These are phyloP conservation scores for Coelinius sp. DNA, from an alignment of 2,888 invertebrate genomes.

Conservation along the genomic window DNA sequence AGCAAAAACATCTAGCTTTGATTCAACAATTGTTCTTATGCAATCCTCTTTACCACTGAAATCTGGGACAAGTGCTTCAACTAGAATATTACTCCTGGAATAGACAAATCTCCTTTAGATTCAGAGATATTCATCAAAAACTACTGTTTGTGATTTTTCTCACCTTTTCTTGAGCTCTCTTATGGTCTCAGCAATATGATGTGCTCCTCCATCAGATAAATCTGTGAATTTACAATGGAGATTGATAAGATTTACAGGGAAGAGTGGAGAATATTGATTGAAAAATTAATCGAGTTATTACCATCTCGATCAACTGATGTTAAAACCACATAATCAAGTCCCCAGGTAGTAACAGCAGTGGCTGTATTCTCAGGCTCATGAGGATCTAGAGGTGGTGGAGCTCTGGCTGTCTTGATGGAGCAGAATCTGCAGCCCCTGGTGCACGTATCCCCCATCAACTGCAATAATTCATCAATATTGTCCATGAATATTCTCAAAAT, in stretches of 20 bases:
- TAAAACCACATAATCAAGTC: conserved; percentile 95
- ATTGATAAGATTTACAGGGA: too few relatives aligned
- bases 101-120: background rate
- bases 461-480: conserved; percentile 35
- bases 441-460: conserved; percentile 99
- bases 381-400: conserved; percentile 91
- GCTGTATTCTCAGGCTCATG: conserved; percentile 95
- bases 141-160: background rate
- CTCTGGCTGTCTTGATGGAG: conserved; percentile 95
- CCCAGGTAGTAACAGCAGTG: conserved; percentile 92
- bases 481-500: conserved; percentile 1
- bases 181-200: conserved; percentile 91
- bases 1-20: conserved; percentile 96
- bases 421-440: conserved; percentile 98
- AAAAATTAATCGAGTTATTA: conserved; percentile 60
- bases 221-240: conserved; percentile 81
- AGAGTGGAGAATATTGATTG: too few relatives aligned
- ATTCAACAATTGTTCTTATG: conserved; percentile 82
- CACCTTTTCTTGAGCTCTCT: conserved; percentile 65
- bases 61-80: conserved; percentile 97
- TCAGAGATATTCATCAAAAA: background rate
- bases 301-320: conserved; percentile 99
- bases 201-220: conserved; percentile 93
- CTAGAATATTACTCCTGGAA: conserved; percentile 86
- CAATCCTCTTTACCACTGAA: conserved; percentile 87